Evolutionary conservation across 2,888 invertebrate species (phyloP).

Genomic region (Gryllus longicercus): DNA sequence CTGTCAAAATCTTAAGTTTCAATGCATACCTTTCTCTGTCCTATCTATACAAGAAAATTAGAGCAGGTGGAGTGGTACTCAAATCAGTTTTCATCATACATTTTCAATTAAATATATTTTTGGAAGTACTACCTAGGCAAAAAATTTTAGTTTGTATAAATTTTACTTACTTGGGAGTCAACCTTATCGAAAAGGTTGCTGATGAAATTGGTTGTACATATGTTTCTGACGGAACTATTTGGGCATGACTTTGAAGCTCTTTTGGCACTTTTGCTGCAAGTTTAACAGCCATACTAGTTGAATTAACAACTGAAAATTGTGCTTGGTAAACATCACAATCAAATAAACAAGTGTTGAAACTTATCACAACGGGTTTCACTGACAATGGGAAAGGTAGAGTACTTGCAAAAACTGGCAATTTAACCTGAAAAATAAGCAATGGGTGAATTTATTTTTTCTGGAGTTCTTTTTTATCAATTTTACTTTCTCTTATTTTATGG

Average conservation of each 20-base stretch:
- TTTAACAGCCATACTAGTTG: not conserved
- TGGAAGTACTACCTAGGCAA: too few species aligned
- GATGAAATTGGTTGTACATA: not conserved
- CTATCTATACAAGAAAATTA: too few species aligned
- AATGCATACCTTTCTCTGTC: too few species aligned
- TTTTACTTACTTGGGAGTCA: not conserved
- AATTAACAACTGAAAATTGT: not conserved
- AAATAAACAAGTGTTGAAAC: conserved; percentile 8
- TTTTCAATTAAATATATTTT: too few species aligned
- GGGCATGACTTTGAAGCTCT: not conserved
- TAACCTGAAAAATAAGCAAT: not conserved
- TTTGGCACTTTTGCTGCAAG: not conserved
- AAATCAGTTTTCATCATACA: too few species aligned
- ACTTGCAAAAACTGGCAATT: not conserved
- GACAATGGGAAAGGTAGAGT: not conserved
- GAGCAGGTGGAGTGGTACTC: too few species aligned
- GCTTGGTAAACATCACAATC: not conserved
- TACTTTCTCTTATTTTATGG: not conserved
- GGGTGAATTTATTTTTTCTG: not conserved
- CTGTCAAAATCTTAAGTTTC: too few species aligned
- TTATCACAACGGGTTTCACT: not conserved
- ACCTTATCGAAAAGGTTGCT: not conserved
- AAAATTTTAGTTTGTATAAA: too few species aligned
- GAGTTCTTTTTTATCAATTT: not conserved
- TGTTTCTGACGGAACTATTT: not conserved